Evolutionary conservation across 2,113 vertebrate genomes (phyloP), one percentile per base, ranked within the genome.

Genomic region (Neopipo cinnamomea): DNA sequence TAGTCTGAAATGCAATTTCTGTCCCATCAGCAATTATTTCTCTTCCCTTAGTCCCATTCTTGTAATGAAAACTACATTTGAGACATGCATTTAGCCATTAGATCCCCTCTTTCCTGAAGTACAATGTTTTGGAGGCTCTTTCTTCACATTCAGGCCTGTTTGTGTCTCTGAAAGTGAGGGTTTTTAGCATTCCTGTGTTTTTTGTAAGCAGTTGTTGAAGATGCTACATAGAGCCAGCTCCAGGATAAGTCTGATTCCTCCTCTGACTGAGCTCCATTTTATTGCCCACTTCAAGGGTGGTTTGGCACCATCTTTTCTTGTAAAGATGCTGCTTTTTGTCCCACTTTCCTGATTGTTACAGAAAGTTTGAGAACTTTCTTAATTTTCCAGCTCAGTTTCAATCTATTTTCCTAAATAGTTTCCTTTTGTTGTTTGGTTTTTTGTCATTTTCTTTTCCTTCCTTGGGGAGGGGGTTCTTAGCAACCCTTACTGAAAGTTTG

Each of bases 1-100:
- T 9, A 27, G 71, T 66, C 46, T 35, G 61, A 41, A 63, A 52
- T 44, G 9, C 30, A 8, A 1, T 0, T 74, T 47, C 35, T 92
- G 65, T 56, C 22, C n/a, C 27, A 39, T 41, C 79, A 56, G 27
- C 14, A 74, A 0, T 56, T 61, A 8, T n/a, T 81, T 67, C 41
- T 24, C 6, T 47, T 82, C 55, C 5, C 1, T 79, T 42, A 14
- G 8, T n/a, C 6, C 1, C 1, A 1, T 81, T 52, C 15, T 37
- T 39, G 6, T 17, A 6, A 7, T 81, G 73, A 85, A 66, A 76
- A 16, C 19, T 56, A 2, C 63, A 24, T 42, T 63, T 46, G 16
- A 70, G 35, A 18, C 4, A 2, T 11, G 5, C 15, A 39, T 59
- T 73, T 73, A 7, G 77, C 37, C 11, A 72, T 78, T 20, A 79